A percentile compares a stretch with the other conserved stretches of the same genome.
Evolutionary conservation across 2,797 vertebrate genomes (phyloP).

Genomic region (Thunnus albacares): DNA sequence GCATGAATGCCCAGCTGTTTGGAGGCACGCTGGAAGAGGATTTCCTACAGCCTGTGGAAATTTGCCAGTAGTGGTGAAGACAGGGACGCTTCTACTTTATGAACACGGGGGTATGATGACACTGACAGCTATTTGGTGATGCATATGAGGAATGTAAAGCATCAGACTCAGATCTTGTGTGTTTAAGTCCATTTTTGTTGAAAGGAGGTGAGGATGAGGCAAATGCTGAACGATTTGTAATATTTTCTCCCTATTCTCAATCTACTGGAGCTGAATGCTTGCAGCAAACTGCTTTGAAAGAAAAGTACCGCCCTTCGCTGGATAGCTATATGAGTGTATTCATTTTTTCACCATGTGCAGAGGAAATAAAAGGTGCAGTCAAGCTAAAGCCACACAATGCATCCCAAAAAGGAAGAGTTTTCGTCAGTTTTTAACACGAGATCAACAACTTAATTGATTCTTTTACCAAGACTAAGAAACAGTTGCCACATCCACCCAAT

Average conservation of each 20-base stretch:
- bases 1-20: slow-evolving; percentile 31
- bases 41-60: slow-evolving; percentile 55
- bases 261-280: slow-evolving; percentile 11
- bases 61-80: slow-evolving; percentile 54
- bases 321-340: not conserved
- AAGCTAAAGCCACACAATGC: slow-evolving; percentile 4
- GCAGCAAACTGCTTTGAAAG: slow-evolving; percentile 5
- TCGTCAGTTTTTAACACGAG: slow-evolving; percentile 3
- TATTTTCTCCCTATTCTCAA: not conserved
- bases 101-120: slow-evolving; percentile 30
- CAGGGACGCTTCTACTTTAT: slow-evolving; percentile 30
- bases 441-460: slow-evolving; percentile 22
- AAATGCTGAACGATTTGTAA: not conserved
- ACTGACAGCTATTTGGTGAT: slow-evolving; percentile 22
- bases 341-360: slow-evolving; percentile 9
- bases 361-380: slow-evolving; percentile 1
- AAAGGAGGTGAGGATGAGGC: slow-evolving; percentile 1
- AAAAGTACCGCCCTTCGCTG: not conserved
- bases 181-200: not conserved
- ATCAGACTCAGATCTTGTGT: not conserved
- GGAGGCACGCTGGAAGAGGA: slow-evolving; percentile 37
- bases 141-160: slow-evolving; percentile 13
- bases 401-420: not conserved
- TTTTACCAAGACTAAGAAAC: slow-evolving; percentile 7
- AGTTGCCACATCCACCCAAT: not conserved